A percentile compares a stretch with the other conserved stretches of the same genome.
Evolutionary conservation across 2,888 invertebrate species (phyloP).

Genomic region (Tenthredo amoena): DNA sequence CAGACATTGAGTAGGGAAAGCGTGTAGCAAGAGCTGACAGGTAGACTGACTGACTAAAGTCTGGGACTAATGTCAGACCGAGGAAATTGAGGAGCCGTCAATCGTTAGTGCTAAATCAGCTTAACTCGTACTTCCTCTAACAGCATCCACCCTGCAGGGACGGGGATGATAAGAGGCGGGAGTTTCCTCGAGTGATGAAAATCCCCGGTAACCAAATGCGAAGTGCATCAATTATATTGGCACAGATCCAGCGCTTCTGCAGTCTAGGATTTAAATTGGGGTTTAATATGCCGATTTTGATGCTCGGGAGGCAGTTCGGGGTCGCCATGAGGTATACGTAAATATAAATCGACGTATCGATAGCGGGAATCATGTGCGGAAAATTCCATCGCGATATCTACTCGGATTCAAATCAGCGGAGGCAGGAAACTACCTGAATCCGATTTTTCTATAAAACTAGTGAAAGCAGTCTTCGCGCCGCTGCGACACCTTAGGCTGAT

Average conservation of each 20-base stretch:
- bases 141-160: not conserved
- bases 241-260: conserved; percentile 21
- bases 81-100: conserved; percentile 27
- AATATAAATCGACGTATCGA: conserved; percentile 11
- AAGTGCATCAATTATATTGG: conserved; percentile 49
- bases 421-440: not conserved
- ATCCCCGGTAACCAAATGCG: conserved; percentile 39
- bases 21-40: not conserved
- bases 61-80: not conserved
- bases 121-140: conserved; percentile 6
- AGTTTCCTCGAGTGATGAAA: not conserved
- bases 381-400: not conserved
- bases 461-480: not conserved
- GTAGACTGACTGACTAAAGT: not conserved
- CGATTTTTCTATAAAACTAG: not conserved
- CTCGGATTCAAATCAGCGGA: not conserved
- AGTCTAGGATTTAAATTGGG: not conserved
- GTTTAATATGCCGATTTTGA: conserved; percentile 23
- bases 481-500: not conserved
- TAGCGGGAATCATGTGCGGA: not conserved
- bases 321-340: not conserved
- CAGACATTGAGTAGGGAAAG: conserved; percentile 1
- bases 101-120: conserved; percentile 37
- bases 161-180: not conserved
- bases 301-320: not conserved